Conservation (phyloP, 37 sponge, comb jelly and placozoan species). For the Spongilla lacustris region DNA sequence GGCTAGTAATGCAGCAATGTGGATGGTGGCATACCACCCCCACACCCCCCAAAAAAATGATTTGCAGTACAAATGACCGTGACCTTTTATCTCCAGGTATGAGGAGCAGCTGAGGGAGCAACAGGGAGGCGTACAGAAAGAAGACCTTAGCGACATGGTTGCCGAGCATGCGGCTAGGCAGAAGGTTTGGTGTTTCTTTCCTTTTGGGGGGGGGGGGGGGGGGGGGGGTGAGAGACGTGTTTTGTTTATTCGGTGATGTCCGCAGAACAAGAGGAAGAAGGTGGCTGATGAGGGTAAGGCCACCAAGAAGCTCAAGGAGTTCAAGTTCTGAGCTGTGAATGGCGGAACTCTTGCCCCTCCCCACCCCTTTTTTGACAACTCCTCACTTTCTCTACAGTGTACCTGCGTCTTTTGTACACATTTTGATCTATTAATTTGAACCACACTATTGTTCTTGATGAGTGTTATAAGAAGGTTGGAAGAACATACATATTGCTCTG, state of each 20-base stretch:
- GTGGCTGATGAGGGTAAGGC: slow-evolving; percentile 61
- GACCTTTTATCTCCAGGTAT: slow-evolving; percentile 54
- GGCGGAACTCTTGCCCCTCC: not conserved
- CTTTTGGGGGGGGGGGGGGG: no score
- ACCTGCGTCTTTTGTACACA: not conserved
- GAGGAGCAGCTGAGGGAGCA: slow-evolving; percentile 82
- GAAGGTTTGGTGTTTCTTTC: slow-evolving; percentile 73
- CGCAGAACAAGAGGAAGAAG: slow-evolving; percentile 68
- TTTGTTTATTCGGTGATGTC: not conserved
- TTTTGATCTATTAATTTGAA: not conserved
- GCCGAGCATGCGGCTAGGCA: slow-evolving; percentile 90
- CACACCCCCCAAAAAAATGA: no score
- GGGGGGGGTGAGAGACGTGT: no score
- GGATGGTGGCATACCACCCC: no score
- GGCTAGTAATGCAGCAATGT: no score
- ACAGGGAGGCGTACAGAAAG: slow-evolving; percentile 49
- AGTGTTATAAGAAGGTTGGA: no score
- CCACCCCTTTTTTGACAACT: not conserved
- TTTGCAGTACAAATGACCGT: no score
- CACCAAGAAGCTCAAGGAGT: slow-evolving; percentile 82
- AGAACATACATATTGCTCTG: no score
- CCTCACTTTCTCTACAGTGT: not conserved
- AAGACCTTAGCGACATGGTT: slow-evolving; percentile 92
- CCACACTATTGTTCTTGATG: no score
- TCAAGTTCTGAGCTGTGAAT: slow-evolving; percentile 69